Evolutionary conservation across 2,888 invertebrate species (phyloP).

Genomic region (Frankliniella intonsa): DNA sequence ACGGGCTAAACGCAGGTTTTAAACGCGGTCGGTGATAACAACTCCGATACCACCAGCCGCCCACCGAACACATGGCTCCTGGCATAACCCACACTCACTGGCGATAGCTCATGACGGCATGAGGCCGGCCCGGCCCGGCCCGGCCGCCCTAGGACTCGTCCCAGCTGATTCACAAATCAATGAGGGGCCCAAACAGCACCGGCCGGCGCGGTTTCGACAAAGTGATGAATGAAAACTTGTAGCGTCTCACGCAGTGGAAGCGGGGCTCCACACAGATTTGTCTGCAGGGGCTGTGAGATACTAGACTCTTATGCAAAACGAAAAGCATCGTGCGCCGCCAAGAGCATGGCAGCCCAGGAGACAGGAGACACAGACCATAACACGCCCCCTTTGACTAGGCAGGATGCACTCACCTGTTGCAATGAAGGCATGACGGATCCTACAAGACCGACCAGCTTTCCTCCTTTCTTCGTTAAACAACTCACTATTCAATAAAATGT

Average conservation of each 20-base stretch:
- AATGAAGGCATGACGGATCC: neutral
- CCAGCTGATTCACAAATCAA: too few relatives aligned
- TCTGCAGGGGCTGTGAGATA: too few relatives aligned
- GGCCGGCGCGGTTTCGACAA: too few relatives aligned
- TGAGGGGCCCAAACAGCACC: too few relatives aligned
- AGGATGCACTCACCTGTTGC: neutral
- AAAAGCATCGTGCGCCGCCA: neutral
- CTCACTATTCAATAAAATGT: neutral
- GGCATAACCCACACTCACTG: neutral
- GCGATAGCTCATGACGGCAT: neutral
- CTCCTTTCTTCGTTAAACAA: neutral
- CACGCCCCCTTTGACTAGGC: neutral
- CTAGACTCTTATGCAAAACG: too few relatives aligned
- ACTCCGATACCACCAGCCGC: neutral
- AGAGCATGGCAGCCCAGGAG: neutral
- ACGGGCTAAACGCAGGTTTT: too few relatives aligned
- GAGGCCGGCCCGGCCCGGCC: too few relatives aligned
- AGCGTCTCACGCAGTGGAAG: too few relatives aligned
- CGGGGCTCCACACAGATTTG: too few relatives aligned
- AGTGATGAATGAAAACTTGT: too few relatives aligned
- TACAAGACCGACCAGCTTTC: neutral
- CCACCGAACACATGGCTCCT: constrained; percentile 8
- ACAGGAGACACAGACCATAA: neutral
- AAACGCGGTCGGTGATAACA: neutral
- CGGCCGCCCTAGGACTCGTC: too few relatives aligned